Percentiles rank a stretch among this genome's conserved stretches.
These are phyloP conservation scores for Ophraella communa DNA, from an alignment of 2,888 invertebrate species.

Conservation along the genomic window DNA sequence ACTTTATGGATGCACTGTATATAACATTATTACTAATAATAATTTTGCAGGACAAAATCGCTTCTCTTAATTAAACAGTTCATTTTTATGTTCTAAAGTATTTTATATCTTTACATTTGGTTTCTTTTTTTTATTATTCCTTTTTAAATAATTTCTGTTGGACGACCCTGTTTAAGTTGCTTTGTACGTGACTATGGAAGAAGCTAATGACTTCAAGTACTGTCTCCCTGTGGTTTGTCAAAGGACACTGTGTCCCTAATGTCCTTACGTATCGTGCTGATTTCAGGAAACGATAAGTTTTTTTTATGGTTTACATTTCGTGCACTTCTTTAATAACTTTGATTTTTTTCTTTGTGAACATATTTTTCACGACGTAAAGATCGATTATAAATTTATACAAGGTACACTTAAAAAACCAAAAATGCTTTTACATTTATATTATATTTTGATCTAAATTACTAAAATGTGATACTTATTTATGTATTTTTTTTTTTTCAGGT, in stretches of 20 bases:
- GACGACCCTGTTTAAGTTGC: background rate
- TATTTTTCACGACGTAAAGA: background rate
- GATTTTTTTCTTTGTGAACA: background rate
- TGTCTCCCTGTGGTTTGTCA: slow-evolving; percentile 2
- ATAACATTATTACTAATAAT: too few species aligned
- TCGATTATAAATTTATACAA: background rate
- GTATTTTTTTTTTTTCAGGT: background rate
- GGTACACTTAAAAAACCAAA: too few species aligned
- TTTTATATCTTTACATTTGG: too few species aligned
- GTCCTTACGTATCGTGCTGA: slow-evolving; percentile 6
- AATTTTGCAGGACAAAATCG: too few species aligned
- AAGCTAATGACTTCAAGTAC: slow-evolving; percentile 1
- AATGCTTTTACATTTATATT: too few species aligned
- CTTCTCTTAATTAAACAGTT: too few species aligned
- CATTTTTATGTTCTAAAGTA: too few species aligned
- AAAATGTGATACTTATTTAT: too few species aligned
- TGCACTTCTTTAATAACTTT: slow-evolving; percentile 5
- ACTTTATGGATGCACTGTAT: too few species aligned
- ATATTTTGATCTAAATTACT: too few species aligned
- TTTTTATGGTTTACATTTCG: slow-evolving; percentile 2
- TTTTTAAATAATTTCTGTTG: background rate
- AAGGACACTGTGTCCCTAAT: slow-evolving; percentile 4
- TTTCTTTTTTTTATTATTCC: too few species aligned
- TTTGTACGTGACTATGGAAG: slow-evolving; percentile 1
- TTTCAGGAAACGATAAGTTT: slow-evolving; percentile 5